Evolutionary conservation across 2,113 vertebrate genomes (phyloP).

Genomic region (Mus pahari): DNA sequence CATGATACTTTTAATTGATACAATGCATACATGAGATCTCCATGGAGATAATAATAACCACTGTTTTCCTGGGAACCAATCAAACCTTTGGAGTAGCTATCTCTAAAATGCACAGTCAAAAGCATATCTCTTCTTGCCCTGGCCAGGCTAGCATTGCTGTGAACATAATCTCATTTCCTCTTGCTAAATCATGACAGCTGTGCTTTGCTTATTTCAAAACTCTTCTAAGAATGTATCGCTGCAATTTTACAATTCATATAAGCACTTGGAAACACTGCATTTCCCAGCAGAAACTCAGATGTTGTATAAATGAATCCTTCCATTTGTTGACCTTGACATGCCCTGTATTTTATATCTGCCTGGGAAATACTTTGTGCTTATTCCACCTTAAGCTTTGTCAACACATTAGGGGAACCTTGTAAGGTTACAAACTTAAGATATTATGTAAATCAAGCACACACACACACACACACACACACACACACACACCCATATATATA

Average conservation of each 20-base stretch:
- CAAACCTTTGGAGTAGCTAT: background rate
- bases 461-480: too few species aligned
- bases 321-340: background rate
- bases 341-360: background rate
- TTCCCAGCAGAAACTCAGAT: background rate
- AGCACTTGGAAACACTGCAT: background rate
- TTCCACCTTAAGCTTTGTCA: background rate
- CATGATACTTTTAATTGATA: background rate
- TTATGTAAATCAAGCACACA: too few species aligned
- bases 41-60: background rate
- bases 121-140: background rate
- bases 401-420: background rate
- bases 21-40: background rate
- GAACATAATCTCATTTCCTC: conserved; percentile 29
- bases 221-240: background rate
- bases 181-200: background rate
- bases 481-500: too few species aligned
- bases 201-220: conserved; percentile 17
- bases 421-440: background rate
- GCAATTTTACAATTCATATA: background rate
- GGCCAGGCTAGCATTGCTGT: background rate
- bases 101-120: conserved; percentile 2
- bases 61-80: background rate
- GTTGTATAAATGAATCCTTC: background rate
- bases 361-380: background rate